Percentiles rank a stretch among this genome's conserved stretches.
Conservation (phyloP, 2,888 invertebrate genomes). For the Orthosia gothica region DNA sequence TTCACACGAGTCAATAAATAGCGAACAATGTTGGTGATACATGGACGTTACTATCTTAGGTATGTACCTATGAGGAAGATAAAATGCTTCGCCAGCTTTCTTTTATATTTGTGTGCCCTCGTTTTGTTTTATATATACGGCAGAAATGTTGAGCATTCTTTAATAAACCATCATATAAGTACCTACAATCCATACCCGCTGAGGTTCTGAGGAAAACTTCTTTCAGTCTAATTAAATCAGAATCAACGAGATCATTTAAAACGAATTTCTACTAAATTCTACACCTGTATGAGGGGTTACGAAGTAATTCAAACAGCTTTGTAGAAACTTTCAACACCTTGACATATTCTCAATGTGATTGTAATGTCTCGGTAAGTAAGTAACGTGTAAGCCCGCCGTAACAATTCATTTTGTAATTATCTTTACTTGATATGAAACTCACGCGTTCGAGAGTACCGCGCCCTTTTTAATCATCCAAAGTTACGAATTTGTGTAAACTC, state of each 20-base stretch:
- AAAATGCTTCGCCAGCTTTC: conserved; percentile 46
- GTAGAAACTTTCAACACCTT: conserved; percentile 12
- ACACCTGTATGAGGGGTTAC: neutral
- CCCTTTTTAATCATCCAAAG: conserved; percentile 58
- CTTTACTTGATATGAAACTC: conserved; percentile 49
- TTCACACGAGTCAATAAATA: conserved; percentile 73
- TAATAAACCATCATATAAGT: neutral
- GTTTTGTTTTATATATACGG: conserved; percentile 25
- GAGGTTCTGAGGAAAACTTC: neutral
- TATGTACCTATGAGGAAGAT: conserved; percentile 44
- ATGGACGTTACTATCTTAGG: conserved; percentile 45
- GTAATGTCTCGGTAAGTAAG: conserved; percentile 33
- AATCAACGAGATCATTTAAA: neutral
- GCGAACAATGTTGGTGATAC: conserved; percentile 64
- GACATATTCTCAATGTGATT: conserved; percentile 34
- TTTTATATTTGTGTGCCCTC: conserved; percentile 26
- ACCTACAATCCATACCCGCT: too few relatives aligned
- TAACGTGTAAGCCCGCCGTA: conserved; percentile 35
- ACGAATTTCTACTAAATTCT: conserved; percentile 13
- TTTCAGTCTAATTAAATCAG: neutral
- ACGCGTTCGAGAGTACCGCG: conserved; percentile 38
- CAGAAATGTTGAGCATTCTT: conserved; percentile 18
- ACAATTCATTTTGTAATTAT: conserved; percentile 51
- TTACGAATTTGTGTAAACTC: conserved; percentile 60
- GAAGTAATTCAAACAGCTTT: neutral